These are phyloP conservation scores for Corythornis madagascariensis DNA, from an alignment of 2,113 vertebrate genomes.

Conservation along the genomic window DNA sequence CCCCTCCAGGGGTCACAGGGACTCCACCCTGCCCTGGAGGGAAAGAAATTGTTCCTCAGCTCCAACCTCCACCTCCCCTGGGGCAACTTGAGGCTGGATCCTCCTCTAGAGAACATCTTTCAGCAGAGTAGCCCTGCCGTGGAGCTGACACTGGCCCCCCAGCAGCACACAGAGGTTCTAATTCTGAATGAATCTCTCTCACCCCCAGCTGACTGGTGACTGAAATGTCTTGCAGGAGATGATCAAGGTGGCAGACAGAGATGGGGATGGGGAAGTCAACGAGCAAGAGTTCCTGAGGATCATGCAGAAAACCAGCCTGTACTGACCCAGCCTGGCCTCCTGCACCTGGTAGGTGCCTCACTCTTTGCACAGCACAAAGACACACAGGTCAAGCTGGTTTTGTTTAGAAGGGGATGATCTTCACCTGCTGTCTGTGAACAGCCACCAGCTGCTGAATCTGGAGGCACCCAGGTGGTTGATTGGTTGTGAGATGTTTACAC, in stretches of 20 bases:
- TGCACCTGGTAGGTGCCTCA: background rate
- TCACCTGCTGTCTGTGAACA: background rate
- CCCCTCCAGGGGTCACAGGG: too few species aligned
- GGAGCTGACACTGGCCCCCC: background rate
- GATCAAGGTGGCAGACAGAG: conserved; percentile 92
- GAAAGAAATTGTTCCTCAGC: too few species aligned
- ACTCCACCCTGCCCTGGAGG: too few species aligned
- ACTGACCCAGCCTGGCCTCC: conserved; percentile 61
- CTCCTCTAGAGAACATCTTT: too few species aligned
- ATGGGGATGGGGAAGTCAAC: conserved; percentile 93
- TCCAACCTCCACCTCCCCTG: too few species aligned
- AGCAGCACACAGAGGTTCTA: background rate
- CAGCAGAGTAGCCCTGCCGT: accelerated
- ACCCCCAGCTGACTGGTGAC: background rate
- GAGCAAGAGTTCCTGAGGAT: conserved; percentile 94
- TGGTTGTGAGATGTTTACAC: background rate
- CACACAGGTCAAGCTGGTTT: background rate
- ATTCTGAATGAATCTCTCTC: background rate
- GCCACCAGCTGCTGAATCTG: background rate
- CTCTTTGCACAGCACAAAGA: background rate
- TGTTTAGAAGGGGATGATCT: background rate
- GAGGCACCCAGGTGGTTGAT: accelerated
- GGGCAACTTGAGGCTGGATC: too few species aligned
- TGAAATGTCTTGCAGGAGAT: conserved; percentile 82
- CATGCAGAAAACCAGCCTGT: conserved; percentile 95